Base-by-base conservation (phyloP, 2,797 vertebrate species). In the Syncerus caffer region DNA sequence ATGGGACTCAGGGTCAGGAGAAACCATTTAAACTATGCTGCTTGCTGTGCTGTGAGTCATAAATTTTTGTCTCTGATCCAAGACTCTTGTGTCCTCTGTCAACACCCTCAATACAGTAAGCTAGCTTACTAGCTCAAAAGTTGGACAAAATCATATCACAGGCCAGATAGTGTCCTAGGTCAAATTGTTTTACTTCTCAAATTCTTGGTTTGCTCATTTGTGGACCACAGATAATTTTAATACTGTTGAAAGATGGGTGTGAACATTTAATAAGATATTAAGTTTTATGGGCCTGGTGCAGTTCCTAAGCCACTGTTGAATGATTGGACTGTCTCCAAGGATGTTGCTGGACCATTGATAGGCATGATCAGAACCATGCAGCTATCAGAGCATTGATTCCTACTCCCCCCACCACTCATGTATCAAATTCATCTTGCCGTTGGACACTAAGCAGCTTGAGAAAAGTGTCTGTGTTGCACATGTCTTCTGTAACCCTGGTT, bases 381-480 rank as follows among this genome's bases (percentile, higher is more conserved):
- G 17, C 12, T 21, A 34, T 74, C 17, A 64, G 6, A 57, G 8
- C 12, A 19, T 21, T 27, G 6, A 31, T 42, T 38, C 57, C 16
- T 79, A 50, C 38, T 38, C 10, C 7, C n/a, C 7, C 7, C 1
- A 0, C 12, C 12, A 47, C 12, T 14, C 13, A 15, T 11, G 53
- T 2, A 25, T 85, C 16, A 38, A 17, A 16, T 38, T 90, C 80
- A 51, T 42, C 67, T 89, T 84, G 47, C n/a, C 6, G 7, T 31
- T 76, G 15, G 23, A 42, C 13, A 38, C 12, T 14, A 85, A 47
- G 38, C 7, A 64, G 5, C 2, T 21, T 82, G 50, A 64, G 55
- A 42, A 42, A 2, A 67, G 7, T 5, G 9, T 55, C 25, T 31
- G 55, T 5, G 9, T 7, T 76, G 13, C 27, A 25, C 25, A 13